Evolutionary conservation across 1,140 invertebrate genomes (phyloP).

Genomic region (Danaus melanippus): DNA sequence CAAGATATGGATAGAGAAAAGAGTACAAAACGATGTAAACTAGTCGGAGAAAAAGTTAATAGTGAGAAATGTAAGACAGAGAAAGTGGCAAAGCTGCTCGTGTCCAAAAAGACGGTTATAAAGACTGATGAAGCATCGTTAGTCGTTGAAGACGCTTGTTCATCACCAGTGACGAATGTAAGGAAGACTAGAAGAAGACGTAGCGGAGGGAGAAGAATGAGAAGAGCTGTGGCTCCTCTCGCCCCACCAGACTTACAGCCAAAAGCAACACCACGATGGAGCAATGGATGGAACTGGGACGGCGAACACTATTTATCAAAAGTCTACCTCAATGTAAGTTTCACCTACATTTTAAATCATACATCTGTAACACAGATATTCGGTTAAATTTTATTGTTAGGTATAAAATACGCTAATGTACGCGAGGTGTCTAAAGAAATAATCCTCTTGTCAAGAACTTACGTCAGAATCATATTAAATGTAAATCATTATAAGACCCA

Average conservation of each 20-base stretch:
- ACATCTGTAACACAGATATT: background rate
- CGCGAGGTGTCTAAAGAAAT: too few species aligned
- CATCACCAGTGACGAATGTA: slow-evolving; percentile 34
- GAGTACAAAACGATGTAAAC: slow-evolving; percentile 23
- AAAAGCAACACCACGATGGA: slow-evolving; percentile 79
- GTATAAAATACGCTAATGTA: background rate
- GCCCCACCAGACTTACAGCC: slow-evolving; percentile 29
- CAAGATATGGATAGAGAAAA: slow-evolving; percentile 16
- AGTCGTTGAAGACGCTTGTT: slow-evolving; percentile 55
- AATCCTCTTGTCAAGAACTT: too few species aligned
- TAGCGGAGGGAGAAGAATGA: slow-evolving; percentile 28
- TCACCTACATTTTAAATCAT: background rate
- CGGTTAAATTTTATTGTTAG: background rate
- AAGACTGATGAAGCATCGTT: slow-evolving; percentile 53
- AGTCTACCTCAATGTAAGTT: slow-evolving; percentile 90
- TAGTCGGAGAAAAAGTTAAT: slow-evolving; percentile 22
- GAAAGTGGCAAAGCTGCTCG: slow-evolving; percentile 48
- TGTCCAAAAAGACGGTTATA: slow-evolving; percentile 52
- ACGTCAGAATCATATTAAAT: too few species aligned
- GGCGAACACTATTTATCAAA: slow-evolving; percentile 86
- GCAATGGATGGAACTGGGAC: slow-evolving; percentile 93
- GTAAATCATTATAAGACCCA: too few species aligned
- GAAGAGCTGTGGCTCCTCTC: slow-evolving; percentile 29
- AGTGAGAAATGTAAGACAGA: slow-evolving; percentile 43
- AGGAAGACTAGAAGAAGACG: slow-evolving; percentile 30